A percentile compares a stretch with the other conserved stretches of the same genome.
Conservation (phyloP, 2,113 vertebrate genomes). For the Beaufortia kweichowensis region DNA sequence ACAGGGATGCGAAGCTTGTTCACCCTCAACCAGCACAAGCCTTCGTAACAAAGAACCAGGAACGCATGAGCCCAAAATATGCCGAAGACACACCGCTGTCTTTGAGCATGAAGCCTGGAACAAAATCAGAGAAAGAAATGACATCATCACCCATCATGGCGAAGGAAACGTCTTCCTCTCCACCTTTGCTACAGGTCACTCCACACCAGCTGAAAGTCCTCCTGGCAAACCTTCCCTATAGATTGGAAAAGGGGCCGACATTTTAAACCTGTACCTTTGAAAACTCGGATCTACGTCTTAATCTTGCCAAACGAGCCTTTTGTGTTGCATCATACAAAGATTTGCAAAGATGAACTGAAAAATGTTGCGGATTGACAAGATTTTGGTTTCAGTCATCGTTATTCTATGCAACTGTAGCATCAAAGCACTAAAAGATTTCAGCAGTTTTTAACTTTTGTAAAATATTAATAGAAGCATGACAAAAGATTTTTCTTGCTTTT, state of each 20-base stretch:
- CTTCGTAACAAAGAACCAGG: neutral
- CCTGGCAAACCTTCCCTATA: constrained; percentile 59
- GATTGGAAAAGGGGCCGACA: constrained; percentile 46
- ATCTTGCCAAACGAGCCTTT: neutral
- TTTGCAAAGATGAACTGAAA: neutral
- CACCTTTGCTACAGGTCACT: constrained; percentile 58
- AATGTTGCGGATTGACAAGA: neutral
- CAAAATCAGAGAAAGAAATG: constrained; percentile 10
- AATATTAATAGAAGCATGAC: neutral
- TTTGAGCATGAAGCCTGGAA: neutral
- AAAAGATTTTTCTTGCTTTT: neutral
- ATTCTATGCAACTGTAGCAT: neutral
- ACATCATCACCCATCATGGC: neutral
- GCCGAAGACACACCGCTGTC: neutral
- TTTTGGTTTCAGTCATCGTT: neutral
- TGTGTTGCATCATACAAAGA: neutral
- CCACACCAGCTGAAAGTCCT: constrained; percentile 69
- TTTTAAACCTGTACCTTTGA: neutral
- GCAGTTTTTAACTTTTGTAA: neutral
- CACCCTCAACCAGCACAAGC: neutral
- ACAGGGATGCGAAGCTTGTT: neutral
- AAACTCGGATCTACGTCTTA: neutral
- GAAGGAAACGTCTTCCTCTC: constrained; percentile 52
- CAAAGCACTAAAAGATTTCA: neutral
- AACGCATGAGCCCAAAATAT: constrained; percentile 18